Evolutionary conservation across 1,140 invertebrate genomes (phyloP).

Genomic region (Diprion similis): DNA sequence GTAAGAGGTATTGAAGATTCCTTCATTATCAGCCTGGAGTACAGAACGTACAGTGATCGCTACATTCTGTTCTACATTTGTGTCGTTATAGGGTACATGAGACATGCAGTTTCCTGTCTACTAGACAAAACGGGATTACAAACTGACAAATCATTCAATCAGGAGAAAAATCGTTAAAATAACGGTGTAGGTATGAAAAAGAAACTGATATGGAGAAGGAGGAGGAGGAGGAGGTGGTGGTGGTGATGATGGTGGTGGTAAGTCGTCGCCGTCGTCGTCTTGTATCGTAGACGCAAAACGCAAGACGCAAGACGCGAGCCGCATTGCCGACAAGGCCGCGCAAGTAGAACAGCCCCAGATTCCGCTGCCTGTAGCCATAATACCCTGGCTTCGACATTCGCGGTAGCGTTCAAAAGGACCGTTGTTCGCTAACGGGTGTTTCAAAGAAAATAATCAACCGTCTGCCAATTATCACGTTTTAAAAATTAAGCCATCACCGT

Average conservation of each 20-base stretch:
- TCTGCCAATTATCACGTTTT: too few relatives aligned
- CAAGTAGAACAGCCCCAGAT: conserved; percentile 16
- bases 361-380: background rate
- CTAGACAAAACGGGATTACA: too few relatives aligned
- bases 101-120: too few relatives aligned
- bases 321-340: conserved; percentile 20
- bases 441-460: background rate
- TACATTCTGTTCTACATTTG: too few relatives aligned
- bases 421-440: background rate
- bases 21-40: too few relatives aligned
- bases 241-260: too few relatives aligned
- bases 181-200: background rate
- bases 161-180: background rate
- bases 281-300: background rate
- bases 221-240: too few relatives aligned
- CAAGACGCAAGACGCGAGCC: conserved; percentile 1
- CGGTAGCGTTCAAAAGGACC: background rate
- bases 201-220: background rate
- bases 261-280: background rate
- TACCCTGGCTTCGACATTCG: background rate
- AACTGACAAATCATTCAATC: background rate
- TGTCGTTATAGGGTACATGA: too few relatives aligned
- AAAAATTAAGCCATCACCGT: too few relatives aligned
- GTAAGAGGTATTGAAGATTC: too few relatives aligned
- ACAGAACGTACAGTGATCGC: too few relatives aligned